These are phyloP conservation scores for Empidonax traillii DNA, from an alignment of 2,113 vertebrate species.

Conservation along the genomic window DNA sequence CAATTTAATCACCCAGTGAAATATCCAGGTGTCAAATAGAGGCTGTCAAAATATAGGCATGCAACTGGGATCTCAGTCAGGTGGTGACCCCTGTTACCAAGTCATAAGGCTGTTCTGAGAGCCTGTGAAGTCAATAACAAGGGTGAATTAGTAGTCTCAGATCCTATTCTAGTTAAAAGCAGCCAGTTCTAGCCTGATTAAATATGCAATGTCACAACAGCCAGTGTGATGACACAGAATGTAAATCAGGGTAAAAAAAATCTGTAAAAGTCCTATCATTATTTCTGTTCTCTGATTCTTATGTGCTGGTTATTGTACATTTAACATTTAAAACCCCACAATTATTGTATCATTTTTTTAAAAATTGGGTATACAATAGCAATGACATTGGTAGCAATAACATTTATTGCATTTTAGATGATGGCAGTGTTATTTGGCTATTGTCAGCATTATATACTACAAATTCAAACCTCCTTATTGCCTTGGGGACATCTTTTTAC, in stretches of 20 bases:
- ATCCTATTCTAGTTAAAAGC: constrained; percentile 13
- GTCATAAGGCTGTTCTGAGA: background rate
- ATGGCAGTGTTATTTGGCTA: background rate
- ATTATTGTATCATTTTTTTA: background rate
- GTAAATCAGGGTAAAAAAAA: constrained; percentile 44
- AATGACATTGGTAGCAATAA: background rate
- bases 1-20: background rate
- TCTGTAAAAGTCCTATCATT: background rate
- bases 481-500: constrained; percentile 25
- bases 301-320: background rate
- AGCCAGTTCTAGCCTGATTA: constrained; percentile 33
- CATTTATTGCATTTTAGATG: constrained; percentile 45
- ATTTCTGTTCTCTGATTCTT: background rate
- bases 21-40: background rate
- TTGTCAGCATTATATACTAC: constrained; percentile 8
- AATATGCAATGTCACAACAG: constrained; percentile 56
- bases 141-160: constrained; percentile 44
- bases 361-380: background rate
- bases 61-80: background rate
- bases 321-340: background rate
- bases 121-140: background rate
- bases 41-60: background rate
- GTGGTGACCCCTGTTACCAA: background rate
- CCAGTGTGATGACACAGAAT: constrained; percentile 41
- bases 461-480: constrained; percentile 42